A percentile compares a stretch with the other conserved stretches of the same genome.
Evolutionary conservation across 2,797 vertebrate genomes (phyloP).

Genomic region (Austrolebias charrua): DNA sequence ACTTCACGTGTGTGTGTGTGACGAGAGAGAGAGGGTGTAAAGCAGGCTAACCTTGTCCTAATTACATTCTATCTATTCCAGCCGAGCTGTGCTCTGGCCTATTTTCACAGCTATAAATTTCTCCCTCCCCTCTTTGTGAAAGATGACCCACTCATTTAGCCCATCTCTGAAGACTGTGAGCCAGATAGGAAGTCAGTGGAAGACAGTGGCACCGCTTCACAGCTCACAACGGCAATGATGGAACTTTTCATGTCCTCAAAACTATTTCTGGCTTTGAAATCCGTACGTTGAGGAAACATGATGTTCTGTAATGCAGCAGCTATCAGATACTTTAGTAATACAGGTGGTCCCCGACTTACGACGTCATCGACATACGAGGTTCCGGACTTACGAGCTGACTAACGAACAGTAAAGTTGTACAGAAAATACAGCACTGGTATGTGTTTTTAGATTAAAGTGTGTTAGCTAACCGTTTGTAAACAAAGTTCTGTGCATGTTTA

Average conservation of each 20-base stretch:
- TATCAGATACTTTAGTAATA: too few relatives aligned
- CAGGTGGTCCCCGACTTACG: too few relatives aligned
- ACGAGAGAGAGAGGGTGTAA: slow-evolving; percentile 22
- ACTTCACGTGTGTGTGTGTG: slow-evolving; percentile 1
- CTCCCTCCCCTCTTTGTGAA: slow-evolving; percentile 72
- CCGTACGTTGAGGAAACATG: neutral
- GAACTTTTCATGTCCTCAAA: slow-evolving; percentile 57
- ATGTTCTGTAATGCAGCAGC: neutral
- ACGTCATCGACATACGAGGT: too few relatives aligned
- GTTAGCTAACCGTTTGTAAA: too few relatives aligned
- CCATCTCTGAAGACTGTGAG: slow-evolving; percentile 72
- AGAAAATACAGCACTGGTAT: too few relatives aligned
- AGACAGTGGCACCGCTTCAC: slow-evolving; percentile 57
- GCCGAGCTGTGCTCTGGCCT: slow-evolving; percentile 72
- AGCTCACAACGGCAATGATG: slow-evolving; percentile 17
- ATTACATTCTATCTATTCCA: slow-evolving; percentile 74
- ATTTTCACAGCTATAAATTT: slow-evolving; percentile 80
- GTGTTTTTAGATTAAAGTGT: too few relatives aligned
- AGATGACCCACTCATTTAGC: slow-evolving; percentile 78
- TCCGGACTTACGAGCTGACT: too few relatives aligned
- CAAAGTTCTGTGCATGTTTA: too few relatives aligned
- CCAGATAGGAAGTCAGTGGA: slow-evolving; percentile 64
- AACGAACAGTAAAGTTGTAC: too few relatives aligned
- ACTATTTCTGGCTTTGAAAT: slow-evolving; percentile 31
- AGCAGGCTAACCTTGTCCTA: slow-evolving; percentile 80